Percentiles rank a stretch among this genome's conserved stretches.
Conservation (phyloP, 2,888 invertebrate genomes). For the Blastobasis adustella region DNA sequence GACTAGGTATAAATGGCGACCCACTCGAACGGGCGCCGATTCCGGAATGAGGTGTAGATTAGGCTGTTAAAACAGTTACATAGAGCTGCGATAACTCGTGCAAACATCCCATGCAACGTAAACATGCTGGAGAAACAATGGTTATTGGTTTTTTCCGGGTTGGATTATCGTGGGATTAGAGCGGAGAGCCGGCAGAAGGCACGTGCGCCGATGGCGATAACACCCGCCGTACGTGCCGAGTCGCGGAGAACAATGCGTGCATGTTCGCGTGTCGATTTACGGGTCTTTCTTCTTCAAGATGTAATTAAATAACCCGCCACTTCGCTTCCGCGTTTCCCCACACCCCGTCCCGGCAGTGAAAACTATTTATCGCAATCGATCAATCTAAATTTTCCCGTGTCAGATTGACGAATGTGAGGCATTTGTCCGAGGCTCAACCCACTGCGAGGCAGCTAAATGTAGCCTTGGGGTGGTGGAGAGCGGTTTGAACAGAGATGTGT, state of each 20-base stretch:
- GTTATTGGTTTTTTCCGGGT: slow-evolving; percentile 63
- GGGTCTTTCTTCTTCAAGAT: slow-evolving; percentile 36
- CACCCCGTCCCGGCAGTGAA: slow-evolving; percentile 34
- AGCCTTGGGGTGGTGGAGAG: slow-evolving; percentile 17
- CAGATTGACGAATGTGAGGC: slow-evolving; percentile 27
- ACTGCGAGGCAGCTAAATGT: slow-evolving; percentile 13
- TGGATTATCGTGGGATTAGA: slow-evolving; percentile 61
- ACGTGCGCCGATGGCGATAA: slow-evolving; percentile 47
- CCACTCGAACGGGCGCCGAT: neutral
- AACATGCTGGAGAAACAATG: slow-evolving; percentile 60
- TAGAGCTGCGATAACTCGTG: slow-evolving; percentile 33
- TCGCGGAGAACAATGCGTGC: slow-evolving; percentile 37
- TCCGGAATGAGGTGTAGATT: slow-evolving; percentile 39
- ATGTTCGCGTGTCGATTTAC: slow-evolving; percentile 31
- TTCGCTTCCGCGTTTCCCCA: slow-evolving; percentile 45
- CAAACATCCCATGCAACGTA: slow-evolving; percentile 50
- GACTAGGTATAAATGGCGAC: too few relatives aligned
- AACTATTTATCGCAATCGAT: slow-evolving; percentile 34
- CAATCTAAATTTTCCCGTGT: slow-evolving; percentile 37
- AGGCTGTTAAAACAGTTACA: slow-evolving; percentile 33
- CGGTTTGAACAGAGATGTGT: neutral
- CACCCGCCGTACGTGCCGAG: slow-evolving; percentile 27
- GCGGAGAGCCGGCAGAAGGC: slow-evolving; percentile 31
- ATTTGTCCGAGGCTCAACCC: slow-evolving; percentile 25
- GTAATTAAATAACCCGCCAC: slow-evolving; percentile 42